phyloP scores from a whole-genome alignment of 2,797 vertebrate species.

The Cyclopterus lumpus region DNA sequence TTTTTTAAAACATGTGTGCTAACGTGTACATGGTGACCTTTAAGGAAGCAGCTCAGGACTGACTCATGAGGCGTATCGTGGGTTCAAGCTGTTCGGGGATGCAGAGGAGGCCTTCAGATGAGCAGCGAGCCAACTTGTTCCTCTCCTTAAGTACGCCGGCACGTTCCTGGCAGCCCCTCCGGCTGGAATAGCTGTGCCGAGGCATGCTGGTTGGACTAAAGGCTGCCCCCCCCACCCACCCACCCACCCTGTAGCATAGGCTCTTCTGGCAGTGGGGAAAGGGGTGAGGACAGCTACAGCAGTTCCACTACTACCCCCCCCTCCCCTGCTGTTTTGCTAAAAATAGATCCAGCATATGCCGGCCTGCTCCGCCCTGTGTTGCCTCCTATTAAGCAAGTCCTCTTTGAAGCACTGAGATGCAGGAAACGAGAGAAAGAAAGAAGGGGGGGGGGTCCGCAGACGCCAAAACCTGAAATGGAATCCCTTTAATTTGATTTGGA shows the following conservation, averaged over 20 bases:
- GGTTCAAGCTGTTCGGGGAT: constrained; percentile 6
- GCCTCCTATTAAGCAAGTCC: constrained; percentile 72
- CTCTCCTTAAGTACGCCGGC: constrained; percentile 44
- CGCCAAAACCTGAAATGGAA: constrained; percentile 68
- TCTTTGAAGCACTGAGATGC: constrained; percentile 72
- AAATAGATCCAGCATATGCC: constrained; percentile 76
- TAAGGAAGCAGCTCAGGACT: not conserved
- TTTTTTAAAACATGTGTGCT: not conserved
- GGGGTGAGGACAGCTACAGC: constrained; percentile 59
- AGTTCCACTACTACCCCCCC: constrained; percentile 60
- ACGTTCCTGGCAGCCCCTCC: constrained; percentile 64
- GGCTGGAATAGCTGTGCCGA: constrained; percentile 53
- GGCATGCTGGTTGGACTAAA: constrained; percentile 57
- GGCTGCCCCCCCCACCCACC: constrained; percentile 19
- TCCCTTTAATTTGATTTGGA: constrained; percentile 73
- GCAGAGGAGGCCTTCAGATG: constrained; percentile 10
- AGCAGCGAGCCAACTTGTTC: constrained; percentile 38
- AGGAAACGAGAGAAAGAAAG: constrained; percentile 38
- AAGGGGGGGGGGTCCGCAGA: constrained; percentile 46
- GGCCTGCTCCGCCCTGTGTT: constrained; percentile 68
- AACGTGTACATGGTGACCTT: not conserved
- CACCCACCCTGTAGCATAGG: constrained; percentile 40
- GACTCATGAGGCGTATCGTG: not conserved
- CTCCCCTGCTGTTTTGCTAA: constrained; percentile 61
- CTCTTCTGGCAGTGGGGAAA: constrained; percentile 53